Evolutionary conservation across 2,888 invertebrate genomes (phyloP).

Genomic region (Brenthis ino): DNA sequence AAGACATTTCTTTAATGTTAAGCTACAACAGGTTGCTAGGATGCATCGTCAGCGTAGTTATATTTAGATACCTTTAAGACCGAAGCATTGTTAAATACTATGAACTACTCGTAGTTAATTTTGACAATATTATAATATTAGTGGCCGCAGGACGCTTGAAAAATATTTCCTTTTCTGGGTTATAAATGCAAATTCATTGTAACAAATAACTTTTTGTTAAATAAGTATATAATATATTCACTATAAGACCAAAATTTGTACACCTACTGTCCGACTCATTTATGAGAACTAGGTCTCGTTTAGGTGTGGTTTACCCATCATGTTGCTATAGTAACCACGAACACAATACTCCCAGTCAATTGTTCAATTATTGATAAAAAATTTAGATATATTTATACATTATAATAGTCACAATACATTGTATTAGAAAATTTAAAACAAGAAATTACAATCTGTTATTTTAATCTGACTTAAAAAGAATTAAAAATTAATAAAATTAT

Average conservation of each 20-base stretch:
- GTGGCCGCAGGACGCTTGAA: too few species aligned
- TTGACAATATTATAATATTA: background rate
- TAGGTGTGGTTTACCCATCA: slow-evolving; percentile 69
- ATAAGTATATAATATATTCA: background rate
- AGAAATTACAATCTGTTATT: too few species aligned
- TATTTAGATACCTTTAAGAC: background rate
- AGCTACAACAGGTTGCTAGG: slow-evolving; percentile 25
- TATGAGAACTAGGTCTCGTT: slow-evolving; percentile 55
- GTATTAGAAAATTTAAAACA: too few species aligned
- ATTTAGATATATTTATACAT: slow-evolving; percentile 39
- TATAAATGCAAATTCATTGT: background rate
- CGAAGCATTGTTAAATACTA: background rate
- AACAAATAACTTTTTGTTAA: background rate
- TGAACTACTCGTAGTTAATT: background rate
- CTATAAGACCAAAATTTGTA: slow-evolving; percentile 10
- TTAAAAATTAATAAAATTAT: too few species aligned
- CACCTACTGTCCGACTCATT: slow-evolving; percentile 17
- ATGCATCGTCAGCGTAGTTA: slow-evolving; percentile 17
- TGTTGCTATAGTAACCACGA: slow-evolving; percentile 66
- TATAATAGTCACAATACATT: too few species aligned
- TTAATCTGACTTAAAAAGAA: too few species aligned
- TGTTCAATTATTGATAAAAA: slow-evolving; percentile 72
- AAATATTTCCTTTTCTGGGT: background rate
- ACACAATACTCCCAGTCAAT: slow-evolving; percentile 60
- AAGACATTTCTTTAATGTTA: slow-evolving; percentile 31